phyloP scores from a whole-genome alignment of 2,797 vertebrate species.

The Prionace glauca region DNA sequence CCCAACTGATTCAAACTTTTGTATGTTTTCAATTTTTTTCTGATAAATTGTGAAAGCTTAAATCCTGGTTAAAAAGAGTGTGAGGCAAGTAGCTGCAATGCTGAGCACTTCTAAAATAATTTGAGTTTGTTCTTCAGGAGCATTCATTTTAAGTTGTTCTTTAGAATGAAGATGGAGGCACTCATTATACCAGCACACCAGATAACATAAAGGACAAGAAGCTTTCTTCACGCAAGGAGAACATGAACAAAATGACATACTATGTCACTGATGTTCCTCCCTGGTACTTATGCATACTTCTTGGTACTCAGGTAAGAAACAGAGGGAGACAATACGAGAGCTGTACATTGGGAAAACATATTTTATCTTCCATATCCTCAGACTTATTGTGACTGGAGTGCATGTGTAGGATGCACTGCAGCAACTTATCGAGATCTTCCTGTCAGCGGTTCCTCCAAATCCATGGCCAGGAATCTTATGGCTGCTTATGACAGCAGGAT shows the following conservation, averaged over 20 bases:
- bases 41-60: not conserved
- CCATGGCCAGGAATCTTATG: no score
- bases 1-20: not conserved
- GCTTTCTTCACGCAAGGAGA: conserved; percentile 42
- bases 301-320: conserved; percentile 81
- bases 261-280: conserved; percentile 77
- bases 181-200: conserved; percentile 51
- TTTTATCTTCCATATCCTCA: not conserved
- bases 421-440: not conserved
- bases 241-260: conserved; percentile 64
- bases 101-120: not conserved
- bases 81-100: not conserved
- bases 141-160: conserved; percentile 25
- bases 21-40: not conserved
- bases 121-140: not conserved
- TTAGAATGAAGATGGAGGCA: conserved; percentile 61
- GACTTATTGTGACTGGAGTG: no score
- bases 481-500: no score
- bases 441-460: no score
- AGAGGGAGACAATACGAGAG: not conserved
- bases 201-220: conserved; percentile 43
- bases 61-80: not conserved
- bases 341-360: not conserved
- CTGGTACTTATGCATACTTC: conserved; percentile 86
- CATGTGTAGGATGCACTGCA: not conserved